Evolutionary conservation across 53 echinoderm and acorn worm genomes (phyloP), one percentile per base, ranked within the genome.

Genomic region (Crossaster papposus): DNA sequence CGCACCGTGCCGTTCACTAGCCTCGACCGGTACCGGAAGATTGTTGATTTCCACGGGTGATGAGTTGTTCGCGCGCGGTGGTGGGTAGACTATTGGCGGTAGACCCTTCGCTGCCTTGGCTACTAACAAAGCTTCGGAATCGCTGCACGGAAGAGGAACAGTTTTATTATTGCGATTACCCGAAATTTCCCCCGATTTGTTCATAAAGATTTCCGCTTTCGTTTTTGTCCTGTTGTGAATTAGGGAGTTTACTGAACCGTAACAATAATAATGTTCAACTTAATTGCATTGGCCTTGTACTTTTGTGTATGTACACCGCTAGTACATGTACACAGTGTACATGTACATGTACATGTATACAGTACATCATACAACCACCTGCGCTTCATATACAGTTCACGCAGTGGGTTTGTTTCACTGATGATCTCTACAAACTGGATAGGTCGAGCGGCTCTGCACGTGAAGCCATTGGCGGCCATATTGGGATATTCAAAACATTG

Each of bases 81-180:
- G 3, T n/a, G 83, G 24, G 87, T 76, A 77, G 58, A 74, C 58
- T n/a, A 87, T 20, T 2, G 75, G 87, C 5, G 87, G 77, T 36
- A 87, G 62, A 36, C 35, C 72, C 5, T 77, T 72, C 3, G 72
- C 72, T 54, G 87, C 87, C 29, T 34, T n/a, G 75, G 87, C 87
- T 38, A 22, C 87, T 14, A 87, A 35, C 23, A 87, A 64, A 29
- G 75, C 87, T 36, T 87, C 87, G 34, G 77, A 74, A 36, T 87
- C 77, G 35, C 83, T 83, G 83, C 11, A 28, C 22, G 68, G 28
- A 68, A 68, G 28, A 0, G 24, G 28, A 68, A 68, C 68, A 26
- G 68, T 26, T 18, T 68, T 68, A 9, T 55, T 30, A 58, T 29
- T 51, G 54, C 14, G 18, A 0, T 28, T 30, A 31, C 9, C 14